Evolutionary conservation across 2,888 invertebrate species (phyloP).

Genomic region (Helicoverpa assulta): DNA sequence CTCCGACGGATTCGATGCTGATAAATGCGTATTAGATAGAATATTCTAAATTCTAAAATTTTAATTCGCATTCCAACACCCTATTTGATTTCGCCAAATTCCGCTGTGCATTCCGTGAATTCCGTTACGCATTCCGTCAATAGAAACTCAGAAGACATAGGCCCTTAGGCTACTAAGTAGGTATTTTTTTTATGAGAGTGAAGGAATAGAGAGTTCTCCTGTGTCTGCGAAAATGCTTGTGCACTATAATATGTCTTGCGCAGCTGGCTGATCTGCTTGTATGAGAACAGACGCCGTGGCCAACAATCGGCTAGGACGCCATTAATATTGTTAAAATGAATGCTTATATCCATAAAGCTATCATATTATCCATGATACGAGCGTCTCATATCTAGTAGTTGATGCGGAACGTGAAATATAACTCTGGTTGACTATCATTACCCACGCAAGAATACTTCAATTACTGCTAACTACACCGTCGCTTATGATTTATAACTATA

Average conservation of each 20-base stretch:
- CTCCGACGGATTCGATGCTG: too few species aligned
- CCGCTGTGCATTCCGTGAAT: not conserved
- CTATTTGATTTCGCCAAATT: not conserved
- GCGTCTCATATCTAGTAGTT: conserved; percentile 13
- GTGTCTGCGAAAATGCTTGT: too few species aligned
- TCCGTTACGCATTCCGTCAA: not conserved
- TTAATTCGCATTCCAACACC: not conserved
- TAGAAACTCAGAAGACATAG: not conserved
- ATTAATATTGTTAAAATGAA: too few species aligned
- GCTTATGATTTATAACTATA: conserved; percentile 37
- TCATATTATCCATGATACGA: conserved; percentile 19
- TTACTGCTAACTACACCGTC: conserved; percentile 21
- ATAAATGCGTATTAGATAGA: too few species aligned
- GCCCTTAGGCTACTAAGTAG: not conserved
- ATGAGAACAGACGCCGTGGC: too few species aligned
- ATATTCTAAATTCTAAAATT: not conserved
- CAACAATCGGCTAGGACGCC: too few species aligned
- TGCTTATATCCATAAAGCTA: not conserved
- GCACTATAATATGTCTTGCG: too few species aligned
- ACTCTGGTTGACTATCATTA: conserved; percentile 14
- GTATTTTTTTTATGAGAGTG: too few species aligned
- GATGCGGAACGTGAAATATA: conserved; percentile 38
- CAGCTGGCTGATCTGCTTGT: too few species aligned
- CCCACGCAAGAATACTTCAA: conserved; percentile 37
- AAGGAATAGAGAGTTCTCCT: too few species aligned